phyloP scores from a whole-genome alignment of 2,797 vertebrate genomes.

The Pantherophis vulpinus region DNA sequence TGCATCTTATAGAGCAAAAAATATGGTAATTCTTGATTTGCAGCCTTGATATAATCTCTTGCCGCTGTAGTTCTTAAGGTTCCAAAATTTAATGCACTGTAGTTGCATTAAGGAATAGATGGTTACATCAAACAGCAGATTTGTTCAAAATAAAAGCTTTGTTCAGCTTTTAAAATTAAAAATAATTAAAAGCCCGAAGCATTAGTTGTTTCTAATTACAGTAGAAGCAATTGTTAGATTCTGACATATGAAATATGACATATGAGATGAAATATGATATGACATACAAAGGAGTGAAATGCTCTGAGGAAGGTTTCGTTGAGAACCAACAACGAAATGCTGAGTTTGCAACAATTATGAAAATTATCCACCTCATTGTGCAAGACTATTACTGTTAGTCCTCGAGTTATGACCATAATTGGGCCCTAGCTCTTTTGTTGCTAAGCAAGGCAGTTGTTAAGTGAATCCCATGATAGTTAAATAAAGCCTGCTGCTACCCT shows the following conservation, averaged over 20 bases:
- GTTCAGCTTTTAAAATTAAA: not conserved
- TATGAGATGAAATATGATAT: no score
- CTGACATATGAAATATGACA: not conserved
- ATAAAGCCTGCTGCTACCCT: not conserved
- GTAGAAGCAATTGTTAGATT: not conserved
- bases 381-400: not conserved
- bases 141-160: not conserved
- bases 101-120: not conserved
- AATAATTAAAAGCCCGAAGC: not conserved
- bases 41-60: not conserved
- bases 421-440: not conserved
- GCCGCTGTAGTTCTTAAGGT: not conserved
- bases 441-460: not conserved
- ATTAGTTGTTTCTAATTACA: not conserved
- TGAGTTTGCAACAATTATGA: not conserved
- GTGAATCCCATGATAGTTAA: not conserved
- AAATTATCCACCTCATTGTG: not conserved
- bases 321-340: not conserved
- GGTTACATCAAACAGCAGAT: not conserved
- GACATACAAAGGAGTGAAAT: not conserved
- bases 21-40: not conserved
- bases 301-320: not conserved
- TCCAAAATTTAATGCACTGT: not conserved
- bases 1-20: no score
- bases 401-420: not conserved